phyloP scores from a whole-genome alignment of 2,113 vertebrate genomes.

The Noturus placidus region DNA sequence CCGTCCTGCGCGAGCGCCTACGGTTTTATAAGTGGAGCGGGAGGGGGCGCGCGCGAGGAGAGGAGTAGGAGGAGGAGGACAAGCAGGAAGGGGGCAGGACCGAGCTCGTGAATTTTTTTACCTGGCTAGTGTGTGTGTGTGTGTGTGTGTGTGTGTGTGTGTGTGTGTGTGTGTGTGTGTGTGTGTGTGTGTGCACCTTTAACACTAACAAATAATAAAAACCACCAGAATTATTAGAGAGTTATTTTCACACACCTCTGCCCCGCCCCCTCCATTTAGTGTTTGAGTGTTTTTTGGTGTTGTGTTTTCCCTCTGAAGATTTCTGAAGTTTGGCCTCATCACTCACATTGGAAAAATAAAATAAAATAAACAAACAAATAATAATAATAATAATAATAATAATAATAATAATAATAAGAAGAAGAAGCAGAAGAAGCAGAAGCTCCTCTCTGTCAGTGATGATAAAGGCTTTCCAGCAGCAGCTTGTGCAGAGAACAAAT shows the following conservation, averaged over 20 bases:
- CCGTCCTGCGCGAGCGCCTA: conserved; percentile 61
- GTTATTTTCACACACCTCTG: too few relatives aligned
- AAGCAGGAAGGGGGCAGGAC: background rate
- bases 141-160: conserved; percentile 10
- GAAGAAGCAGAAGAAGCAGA: too few relatives aligned
- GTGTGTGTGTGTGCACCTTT: background rate
- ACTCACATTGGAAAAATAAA: background rate
- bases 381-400: background rate
- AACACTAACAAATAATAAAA: conserved; percentile 68
- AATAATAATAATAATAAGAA: background rate
- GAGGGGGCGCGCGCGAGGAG: conserved; percentile 23
- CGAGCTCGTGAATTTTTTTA: conserved; percentile 34
- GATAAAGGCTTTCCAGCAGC: background rate
- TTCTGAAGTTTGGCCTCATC: background rate
- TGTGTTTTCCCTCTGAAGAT: background rate
- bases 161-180: conserved; percentile 8
- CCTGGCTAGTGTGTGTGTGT: conserved; percentile 21
- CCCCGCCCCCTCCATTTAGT: background rate
- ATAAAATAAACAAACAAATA: background rate
- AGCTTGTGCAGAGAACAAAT: background rate
- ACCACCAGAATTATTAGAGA: background rate
- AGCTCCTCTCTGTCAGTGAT: background rate
- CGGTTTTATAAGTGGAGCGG: conserved; percentile 66
- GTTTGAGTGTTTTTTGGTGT: background rate
- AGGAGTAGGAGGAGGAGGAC: background rate